Percentiles rank a stretch among this genome's conserved stretches.
Conservation (phyloP, 2,113 vertebrate genomes). For the Scophthalmus maximus region DNA sequence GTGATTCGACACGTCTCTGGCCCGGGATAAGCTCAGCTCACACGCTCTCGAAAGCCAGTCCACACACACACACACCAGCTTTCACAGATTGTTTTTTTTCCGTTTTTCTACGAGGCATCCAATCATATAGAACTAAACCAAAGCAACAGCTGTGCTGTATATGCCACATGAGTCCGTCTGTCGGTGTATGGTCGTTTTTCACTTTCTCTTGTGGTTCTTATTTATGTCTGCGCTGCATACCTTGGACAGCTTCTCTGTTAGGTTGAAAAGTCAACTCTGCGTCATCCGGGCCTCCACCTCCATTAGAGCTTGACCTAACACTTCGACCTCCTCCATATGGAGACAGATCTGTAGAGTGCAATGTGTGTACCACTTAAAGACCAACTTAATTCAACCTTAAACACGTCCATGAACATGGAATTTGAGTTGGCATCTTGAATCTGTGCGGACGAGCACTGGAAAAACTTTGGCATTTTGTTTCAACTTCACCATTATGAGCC, state of each 20-base stretch:
- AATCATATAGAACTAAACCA: conserved; percentile 12
- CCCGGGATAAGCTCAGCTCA: conserved; percentile 28
- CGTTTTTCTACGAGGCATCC: neutral
- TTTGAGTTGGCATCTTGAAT: too few species aligned
- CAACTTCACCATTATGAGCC: neutral
- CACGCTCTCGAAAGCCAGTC: conserved; percentile 21
- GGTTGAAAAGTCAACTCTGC: conserved; percentile 58
- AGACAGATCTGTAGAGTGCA: neutral
- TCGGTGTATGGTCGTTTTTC: conserved; percentile 34
- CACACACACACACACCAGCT: neutral
- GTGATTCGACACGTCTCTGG: conserved; percentile 38
- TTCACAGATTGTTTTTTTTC: conserved; percentile 2
- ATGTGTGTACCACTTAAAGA: neutral
- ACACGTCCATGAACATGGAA: neutral
- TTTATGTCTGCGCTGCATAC: conserved; percentile 47
- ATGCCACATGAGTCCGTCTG: conserved; percentile 7
- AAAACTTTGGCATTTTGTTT: neutral
- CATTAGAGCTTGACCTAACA: conserved; percentile 33
- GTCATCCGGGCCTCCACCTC: conserved; percentile 15
- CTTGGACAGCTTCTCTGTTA: conserved; percentile 59
- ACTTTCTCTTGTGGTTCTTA: conserved; percentile 37
- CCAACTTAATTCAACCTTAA: neutral
- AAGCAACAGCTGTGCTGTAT: conserved; percentile 6
- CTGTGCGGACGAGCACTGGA: neutral
- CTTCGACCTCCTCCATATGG: conserved; percentile 6